A percentile compares a stretch with the other conserved stretches of the same genome.
phyloP scores from a whole-genome alignment of 2,797 vertebrate genomes.

The Poecilia wingei region DNA sequence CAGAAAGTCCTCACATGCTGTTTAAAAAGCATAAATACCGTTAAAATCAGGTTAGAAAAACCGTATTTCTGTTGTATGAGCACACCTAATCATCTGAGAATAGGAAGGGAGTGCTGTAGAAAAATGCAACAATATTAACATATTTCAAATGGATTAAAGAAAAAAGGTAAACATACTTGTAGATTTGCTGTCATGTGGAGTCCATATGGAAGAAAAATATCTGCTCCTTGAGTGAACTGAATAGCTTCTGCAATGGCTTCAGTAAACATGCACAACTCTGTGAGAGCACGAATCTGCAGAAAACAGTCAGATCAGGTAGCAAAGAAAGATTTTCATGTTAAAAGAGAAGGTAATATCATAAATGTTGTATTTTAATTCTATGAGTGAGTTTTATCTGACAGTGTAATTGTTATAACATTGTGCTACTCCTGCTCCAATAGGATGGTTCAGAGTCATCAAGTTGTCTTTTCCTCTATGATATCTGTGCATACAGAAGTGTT shows the following conservation, averaged over 20 bases:
- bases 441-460: neutral
- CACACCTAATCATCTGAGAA: neutral
- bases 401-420: neutral
- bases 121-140: neutral
- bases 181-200: slow-evolving; percentile 56
- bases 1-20: slow-evolving; percentile 71
- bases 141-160: neutral
- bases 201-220: slow-evolving; percentile 75
- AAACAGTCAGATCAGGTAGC: slow-evolving; percentile 28
- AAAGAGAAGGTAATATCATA: neutral
- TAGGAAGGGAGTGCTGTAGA: neutral
- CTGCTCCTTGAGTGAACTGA: slow-evolving; percentile 80
- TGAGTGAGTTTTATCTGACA: neutral
- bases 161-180: slow-evolving; percentile 55
- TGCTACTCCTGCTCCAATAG: neutral
- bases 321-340: slow-evolving; percentile 2
- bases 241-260: slow-evolving; percentile 86
- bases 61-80: neutral
- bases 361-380: neutral
- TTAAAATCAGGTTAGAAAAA: slow-evolving; percentile 5
- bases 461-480: neutral
- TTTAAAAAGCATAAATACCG: slow-evolving; percentile 17
- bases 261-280: slow-evolving; percentile 86
- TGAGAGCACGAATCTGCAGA: slow-evolving; percentile 86
- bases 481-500: neutral